phyloP scores from a whole-genome alignment of 2,888 invertebrate species.

The Metallyticus violacea region DNA sequence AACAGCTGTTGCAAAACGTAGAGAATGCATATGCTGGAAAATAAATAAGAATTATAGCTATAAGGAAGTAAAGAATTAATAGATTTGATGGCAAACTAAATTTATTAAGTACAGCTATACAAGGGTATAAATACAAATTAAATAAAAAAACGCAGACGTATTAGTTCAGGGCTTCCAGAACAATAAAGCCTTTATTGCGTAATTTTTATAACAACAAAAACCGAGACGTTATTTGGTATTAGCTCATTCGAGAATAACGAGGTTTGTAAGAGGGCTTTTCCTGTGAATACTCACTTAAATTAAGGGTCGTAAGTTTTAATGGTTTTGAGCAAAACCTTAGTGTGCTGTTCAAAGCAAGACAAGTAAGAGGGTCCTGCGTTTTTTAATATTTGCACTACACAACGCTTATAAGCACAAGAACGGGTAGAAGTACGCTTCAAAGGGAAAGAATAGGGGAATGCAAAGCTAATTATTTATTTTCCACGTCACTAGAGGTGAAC shows the following conservation, averaged over 20 bases:
- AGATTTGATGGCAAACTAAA: too few relatives aligned
- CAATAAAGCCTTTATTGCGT: neutral
- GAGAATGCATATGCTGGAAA: too few relatives aligned
- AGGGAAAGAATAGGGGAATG: neutral
- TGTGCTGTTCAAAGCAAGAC: neutral
- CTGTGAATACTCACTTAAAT: neutral
- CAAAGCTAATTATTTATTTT: neutral
- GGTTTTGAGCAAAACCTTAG: neutral
- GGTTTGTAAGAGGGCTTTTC: neutral
- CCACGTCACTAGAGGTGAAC: neutral
- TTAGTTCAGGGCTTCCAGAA: too few relatives aligned
- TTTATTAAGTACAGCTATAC: too few relatives aligned
- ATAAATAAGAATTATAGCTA: too few relatives aligned
- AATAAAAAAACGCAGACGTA: too few relatives aligned
- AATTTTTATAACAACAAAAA: neutral
- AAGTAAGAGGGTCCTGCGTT: neutral
- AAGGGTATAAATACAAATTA: too few relatives aligned
- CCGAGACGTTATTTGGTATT: neutral
- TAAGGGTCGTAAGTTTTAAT: neutral
- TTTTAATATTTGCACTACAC: neutral
- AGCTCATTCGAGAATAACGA: neutral
- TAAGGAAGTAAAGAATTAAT: too few relatives aligned
- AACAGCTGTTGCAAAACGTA: too few relatives aligned
- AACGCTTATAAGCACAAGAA: neutral
- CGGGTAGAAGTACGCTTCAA: neutral